These are phyloP conservation scores for Clupea harengus DNA, from an alignment of 2,113 vertebrate genomes.

Conservation along the genomic window DNA sequence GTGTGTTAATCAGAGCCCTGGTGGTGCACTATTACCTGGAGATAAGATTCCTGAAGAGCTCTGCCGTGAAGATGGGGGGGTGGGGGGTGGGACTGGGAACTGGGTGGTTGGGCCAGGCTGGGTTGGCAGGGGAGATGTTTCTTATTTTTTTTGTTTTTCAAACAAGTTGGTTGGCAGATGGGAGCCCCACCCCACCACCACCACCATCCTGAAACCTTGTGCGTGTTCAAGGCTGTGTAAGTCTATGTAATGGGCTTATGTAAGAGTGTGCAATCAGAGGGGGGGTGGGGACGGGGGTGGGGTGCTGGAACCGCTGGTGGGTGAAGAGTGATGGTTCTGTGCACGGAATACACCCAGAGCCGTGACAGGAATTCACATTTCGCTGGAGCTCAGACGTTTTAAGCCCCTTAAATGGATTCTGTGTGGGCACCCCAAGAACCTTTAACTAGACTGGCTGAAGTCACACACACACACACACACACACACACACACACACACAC, in stretches of 20 bases:
- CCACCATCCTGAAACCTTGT: background rate
- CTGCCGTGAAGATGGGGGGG: background rate
- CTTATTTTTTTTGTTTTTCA: background rate
- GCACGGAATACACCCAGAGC: background rate
- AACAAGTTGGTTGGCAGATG: background rate
- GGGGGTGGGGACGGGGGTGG: background rate
- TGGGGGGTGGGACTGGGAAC: background rate
- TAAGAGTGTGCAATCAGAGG: background rate
- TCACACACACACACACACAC: background rate
- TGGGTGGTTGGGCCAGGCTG: background rate
- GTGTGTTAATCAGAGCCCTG: background rate
- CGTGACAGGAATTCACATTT: conserved; percentile 4
- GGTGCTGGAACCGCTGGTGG: background rate
- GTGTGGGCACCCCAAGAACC: background rate
- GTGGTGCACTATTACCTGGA: no score
- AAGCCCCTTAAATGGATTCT: conserved; percentile 14
- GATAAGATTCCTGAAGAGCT: background rate
- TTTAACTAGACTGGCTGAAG: background rate
- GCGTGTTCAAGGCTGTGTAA: background rate
- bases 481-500: background rate
- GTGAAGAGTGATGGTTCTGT: conserved; percentile 7
- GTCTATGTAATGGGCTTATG: conserved; percentile 7
- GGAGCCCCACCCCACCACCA: background rate
- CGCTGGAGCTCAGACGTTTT: background rate
- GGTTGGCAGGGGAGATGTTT: background rate